Evolutionary conservation across 2,888 invertebrate genomes (phyloP).

Genomic region (Myopa tessellatipennis): DNA sequence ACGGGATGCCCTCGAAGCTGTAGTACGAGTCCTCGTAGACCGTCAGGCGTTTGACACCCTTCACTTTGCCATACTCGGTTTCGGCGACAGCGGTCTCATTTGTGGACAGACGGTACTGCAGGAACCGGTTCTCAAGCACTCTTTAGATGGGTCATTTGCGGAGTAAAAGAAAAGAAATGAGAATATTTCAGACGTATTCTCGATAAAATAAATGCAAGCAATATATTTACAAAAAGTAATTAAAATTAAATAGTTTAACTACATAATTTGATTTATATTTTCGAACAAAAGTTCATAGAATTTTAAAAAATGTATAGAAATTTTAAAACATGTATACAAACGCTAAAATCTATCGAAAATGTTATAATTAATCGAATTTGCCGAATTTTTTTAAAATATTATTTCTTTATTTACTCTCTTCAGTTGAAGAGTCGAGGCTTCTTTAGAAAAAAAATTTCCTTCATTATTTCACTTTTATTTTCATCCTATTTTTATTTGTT

Average conservation of each 20-base stretch:
- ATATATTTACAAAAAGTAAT: not conserved
- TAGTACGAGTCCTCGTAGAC: constrained; percentile 61
- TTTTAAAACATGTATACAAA: too few species aligned
- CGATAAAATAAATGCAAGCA: not conserved
- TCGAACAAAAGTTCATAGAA: too few species aligned
- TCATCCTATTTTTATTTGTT: too few species aligned
- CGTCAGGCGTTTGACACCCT: constrained; percentile 61
- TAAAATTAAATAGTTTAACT: not conserved
- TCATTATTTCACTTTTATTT: too few species aligned
- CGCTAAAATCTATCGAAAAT: too few species aligned
- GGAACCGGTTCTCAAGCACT: constrained; percentile 59
- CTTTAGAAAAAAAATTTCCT: too few species aligned
- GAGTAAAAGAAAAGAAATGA: not conserved
- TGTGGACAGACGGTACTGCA: constrained; percentile 61
- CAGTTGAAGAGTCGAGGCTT: too few species aligned
- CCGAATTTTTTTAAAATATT: too few species aligned
- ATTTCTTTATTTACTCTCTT: too few species aligned
- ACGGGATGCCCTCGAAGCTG: constrained; percentile 66
- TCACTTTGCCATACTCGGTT: constrained; percentile 64
- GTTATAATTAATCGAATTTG: too few species aligned
- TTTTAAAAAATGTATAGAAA: too few species aligned
- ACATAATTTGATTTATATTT: too few species aligned
- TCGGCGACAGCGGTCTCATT: constrained; percentile 59
- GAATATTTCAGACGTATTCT: not conserved
- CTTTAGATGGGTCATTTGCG: constrained; percentile 48